These are phyloP conservation scores for Atractosteus spatula DNA, from an alignment of 2,113 vertebrate genomes.

Conservation along the genomic window DNA sequence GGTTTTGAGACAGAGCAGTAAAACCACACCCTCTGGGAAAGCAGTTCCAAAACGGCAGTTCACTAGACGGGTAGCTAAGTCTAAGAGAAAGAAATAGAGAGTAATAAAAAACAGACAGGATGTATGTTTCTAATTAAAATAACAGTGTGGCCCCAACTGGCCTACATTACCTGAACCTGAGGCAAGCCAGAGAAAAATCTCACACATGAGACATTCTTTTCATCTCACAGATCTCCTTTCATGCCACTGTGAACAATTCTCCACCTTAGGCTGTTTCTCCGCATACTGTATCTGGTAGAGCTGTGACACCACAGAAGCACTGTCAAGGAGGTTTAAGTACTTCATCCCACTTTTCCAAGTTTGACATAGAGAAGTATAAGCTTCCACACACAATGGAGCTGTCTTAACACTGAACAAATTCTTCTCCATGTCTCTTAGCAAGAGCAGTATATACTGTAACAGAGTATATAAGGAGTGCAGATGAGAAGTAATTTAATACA, in stretches of 20 bases:
- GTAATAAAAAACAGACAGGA: slow-evolving; percentile 29
- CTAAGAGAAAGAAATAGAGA: slow-evolving; percentile 14
- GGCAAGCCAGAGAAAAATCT: slow-evolving; percentile 19
- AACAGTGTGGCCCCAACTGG: slow-evolving; percentile 21
- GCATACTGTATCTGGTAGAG: neutral
- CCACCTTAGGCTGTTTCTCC: slow-evolving; percentile 10
- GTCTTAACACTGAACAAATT: too few species aligned
- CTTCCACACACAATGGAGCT: neutral
- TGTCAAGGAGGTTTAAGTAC: too few species aligned
- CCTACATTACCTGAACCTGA: slow-evolving; percentile 36
- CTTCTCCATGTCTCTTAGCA: too few species aligned
- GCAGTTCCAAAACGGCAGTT: slow-evolving; percentile 34
- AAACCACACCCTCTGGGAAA: slow-evolving; percentile 55
- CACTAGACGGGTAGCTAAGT: slow-evolving; percentile 19
- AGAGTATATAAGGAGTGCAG: too few species aligned
- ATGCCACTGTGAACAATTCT: slow-evolving; percentile 21
- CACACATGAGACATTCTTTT: slow-evolving; percentile 33
- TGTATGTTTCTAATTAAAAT: slow-evolving; percentile 43
- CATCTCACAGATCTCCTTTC: slow-evolving; percentile 33
- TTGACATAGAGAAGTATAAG: too few species aligned
- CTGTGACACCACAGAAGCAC: too few species aligned
- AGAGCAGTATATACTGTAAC: too few species aligned
- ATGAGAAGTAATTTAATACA: too few species aligned
- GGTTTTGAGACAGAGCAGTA: slow-evolving; percentile 36
- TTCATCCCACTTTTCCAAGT: too few species aligned